Conservation (phyloP, 1,140 invertebrate genomes). For the Bombus breviceps region DNA sequence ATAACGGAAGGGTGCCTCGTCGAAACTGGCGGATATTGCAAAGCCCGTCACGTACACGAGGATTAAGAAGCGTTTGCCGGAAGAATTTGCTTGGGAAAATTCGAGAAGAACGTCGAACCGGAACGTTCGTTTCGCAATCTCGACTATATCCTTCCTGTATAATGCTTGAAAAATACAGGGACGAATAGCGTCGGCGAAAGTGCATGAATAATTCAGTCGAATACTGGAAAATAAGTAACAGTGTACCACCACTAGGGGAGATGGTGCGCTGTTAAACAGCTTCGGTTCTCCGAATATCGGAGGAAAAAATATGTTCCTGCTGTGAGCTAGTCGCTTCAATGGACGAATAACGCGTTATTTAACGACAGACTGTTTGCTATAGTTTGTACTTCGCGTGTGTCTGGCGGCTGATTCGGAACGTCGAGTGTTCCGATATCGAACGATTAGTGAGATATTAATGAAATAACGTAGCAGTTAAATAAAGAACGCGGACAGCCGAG, state of each 20-base stretch:
- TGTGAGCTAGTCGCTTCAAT: no score
- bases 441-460: accelerated
- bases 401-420: no score
- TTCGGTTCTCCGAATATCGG: conserved; percentile 3
- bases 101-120: not conserved
- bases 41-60: conserved; percentile 21
- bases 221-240: conserved; percentile 60
- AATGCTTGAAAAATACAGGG: conserved; percentile 73
- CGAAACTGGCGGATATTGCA: not conserved
- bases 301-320: not conserved
- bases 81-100: not conserved
- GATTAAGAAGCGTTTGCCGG: conserved; percentile 31
- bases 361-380: not conserved
- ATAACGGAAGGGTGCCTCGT: conserved; percentile 12
- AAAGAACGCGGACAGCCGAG: not conserved
- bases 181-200: conserved; percentile 66
- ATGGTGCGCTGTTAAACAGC: not conserved
- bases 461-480: not conserved
- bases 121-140: conserved; percentile 22
- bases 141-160: conserved; percentile 67
- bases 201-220: conserved; percentile 71
- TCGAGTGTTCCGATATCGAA: no score
- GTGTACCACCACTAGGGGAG: no score
- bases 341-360: no score
- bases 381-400: accelerated